A percentile compares a stretch with the other conserved stretches of the same genome.
Conservation (phyloP, 2,113 vertebrate genomes). For the Epinephelus moara region DNA sequence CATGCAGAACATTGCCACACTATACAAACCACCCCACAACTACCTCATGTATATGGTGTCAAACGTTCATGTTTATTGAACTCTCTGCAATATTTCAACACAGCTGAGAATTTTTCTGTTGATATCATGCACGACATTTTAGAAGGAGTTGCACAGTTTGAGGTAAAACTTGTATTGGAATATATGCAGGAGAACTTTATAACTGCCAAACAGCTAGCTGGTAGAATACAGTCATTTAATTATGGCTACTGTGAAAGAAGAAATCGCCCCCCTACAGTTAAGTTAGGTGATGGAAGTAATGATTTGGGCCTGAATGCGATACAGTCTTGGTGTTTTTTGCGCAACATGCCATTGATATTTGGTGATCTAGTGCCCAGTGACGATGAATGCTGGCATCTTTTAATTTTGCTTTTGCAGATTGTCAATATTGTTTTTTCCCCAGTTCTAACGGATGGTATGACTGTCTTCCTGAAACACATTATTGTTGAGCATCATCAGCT, state of each 20-base stretch:
- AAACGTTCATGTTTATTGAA: conserved; percentile 47
- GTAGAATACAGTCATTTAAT: conserved; percentile 14
- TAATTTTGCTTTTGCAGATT: conserved; percentile 54
- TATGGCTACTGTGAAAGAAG: background rate
- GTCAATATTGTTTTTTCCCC: conserved; percentile 55
- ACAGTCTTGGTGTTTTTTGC: conserved; percentile 49
- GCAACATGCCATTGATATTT: conserved; percentile 55
- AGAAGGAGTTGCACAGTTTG: background rate
- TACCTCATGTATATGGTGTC: conserved; percentile 49
- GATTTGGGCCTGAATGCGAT: conserved; percentile 53
- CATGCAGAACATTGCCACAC: conserved; percentile 21
- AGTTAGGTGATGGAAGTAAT: conserved; percentile 29
- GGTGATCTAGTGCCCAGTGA: conserved; percentile 43
- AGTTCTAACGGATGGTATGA: conserved; percentile 30
- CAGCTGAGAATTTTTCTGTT: background rate
- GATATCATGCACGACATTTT: conserved; percentile 1
- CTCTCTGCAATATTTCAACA: conserved; percentile 1
- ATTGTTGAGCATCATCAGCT: conserved; percentile 44
- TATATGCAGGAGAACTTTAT: conserved; percentile 22
- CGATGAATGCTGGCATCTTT: conserved; percentile 41
- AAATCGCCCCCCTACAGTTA: background rate
- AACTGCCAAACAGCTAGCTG: conserved; percentile 8
- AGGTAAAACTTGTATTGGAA: conserved; percentile 28
- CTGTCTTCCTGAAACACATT: conserved; percentile 56
- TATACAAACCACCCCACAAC: conserved; percentile 23